Evolutionary conservation across 2,888 invertebrate species (phyloP).

Genomic region (Perizoma flavofasciatum): DNA sequence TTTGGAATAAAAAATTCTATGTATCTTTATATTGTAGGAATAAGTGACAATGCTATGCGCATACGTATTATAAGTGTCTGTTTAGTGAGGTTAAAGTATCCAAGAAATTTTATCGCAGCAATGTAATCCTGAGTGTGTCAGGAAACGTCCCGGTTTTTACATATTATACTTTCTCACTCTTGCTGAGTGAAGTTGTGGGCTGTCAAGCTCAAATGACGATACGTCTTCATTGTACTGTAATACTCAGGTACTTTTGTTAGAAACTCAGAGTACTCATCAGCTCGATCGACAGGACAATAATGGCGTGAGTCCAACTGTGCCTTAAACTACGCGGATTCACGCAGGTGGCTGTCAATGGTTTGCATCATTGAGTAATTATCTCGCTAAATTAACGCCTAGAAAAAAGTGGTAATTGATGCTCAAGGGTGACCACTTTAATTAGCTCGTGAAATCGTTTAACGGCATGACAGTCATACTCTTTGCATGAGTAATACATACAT

Average conservation of each 20-base stretch:
- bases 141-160: no score
- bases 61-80: no score
- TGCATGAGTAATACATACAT: neutral
- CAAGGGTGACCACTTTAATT: conserved; percentile 24
- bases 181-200: no score
- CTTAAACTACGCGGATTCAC: conserved; percentile 7
- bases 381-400: conserved; percentile 22
- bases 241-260: conserved; percentile 11
- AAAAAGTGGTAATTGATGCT: conserved; percentile 15
- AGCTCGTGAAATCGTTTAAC: conserved; percentile 14
- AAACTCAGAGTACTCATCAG: conserved; percentile 6
- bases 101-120: no score
- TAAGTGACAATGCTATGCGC: no score
- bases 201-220: neutral
- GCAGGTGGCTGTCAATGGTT: conserved; percentile 19
- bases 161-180: no score
- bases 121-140: no score
- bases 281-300: conserved; percentile 45
- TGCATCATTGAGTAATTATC: conserved; percentile 27
- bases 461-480: neutral
- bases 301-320: conserved; percentile 56
- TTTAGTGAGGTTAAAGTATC: no score
- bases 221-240: neutral
- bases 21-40: no score
- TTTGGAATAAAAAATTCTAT: no score